phyloP scores from a whole-genome alignment of 2,113 vertebrate species.

The Zosterops hypoxanthus region DNA sequence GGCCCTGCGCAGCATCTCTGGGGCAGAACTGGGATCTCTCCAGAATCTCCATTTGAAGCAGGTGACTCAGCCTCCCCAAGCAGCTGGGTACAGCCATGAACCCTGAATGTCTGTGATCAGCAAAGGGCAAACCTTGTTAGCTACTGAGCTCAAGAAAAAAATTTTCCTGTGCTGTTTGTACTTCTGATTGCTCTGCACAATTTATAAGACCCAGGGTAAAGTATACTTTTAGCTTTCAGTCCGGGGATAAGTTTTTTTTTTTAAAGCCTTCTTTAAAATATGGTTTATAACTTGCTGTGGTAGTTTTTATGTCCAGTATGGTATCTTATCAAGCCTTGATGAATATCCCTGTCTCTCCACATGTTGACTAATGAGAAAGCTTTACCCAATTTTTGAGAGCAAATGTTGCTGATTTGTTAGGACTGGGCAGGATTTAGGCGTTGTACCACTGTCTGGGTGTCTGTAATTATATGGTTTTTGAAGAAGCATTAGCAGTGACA shows the following conservation, averaged over 20 bases:
- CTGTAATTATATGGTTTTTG: neutral
- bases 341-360: neutral
- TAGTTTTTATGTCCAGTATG: neutral
- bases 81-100: neutral
- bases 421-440: neutral
- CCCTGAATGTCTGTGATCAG: fast-evolving
- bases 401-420: neutral
- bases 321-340: neutral
- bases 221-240: neutral
- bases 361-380: neutral
- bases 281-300: neutral
- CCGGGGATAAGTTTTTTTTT: neutral
- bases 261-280: neutral
- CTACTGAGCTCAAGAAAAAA: neutral
- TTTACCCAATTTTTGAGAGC: neutral
- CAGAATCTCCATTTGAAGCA: neutral
- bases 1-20: neutral
- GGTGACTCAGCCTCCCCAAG: neutral
- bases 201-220: neutral
- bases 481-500: neutral
- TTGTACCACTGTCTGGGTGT: neutral
- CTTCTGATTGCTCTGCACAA: neutral
- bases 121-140: neutral
- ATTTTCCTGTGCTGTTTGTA: neutral
- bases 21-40: neutral